Percentiles rank a stretch among this genome's conserved stretches.
Evolutionary conservation across 2,797 vertebrate species (phyloP).

Genomic region (Potorous gilbertii): DNA sequence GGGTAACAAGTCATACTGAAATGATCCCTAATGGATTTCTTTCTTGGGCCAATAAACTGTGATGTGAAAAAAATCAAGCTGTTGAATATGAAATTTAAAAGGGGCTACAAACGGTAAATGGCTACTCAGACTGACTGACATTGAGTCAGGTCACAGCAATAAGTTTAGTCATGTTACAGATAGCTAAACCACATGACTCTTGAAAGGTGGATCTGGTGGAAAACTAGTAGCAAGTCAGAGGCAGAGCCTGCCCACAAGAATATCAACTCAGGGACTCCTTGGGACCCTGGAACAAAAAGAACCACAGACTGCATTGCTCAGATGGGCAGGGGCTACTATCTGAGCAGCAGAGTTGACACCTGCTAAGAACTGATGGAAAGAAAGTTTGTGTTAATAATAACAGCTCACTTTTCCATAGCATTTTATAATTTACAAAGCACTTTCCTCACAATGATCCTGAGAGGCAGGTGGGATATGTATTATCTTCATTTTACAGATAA

Average conservation of each 20-base stretch:
- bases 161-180: constrained; percentile 27
- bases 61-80: constrained; percentile 12
- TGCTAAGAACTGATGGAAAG: background rate
- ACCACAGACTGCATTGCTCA: background rate
- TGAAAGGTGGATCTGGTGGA: background rate
- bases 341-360: background rate
- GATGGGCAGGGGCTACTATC: background rate
- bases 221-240: background rate
- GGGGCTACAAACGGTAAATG: constrained; percentile 40
- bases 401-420: background rate
- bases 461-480: background rate
- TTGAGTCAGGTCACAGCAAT: constrained; percentile 32
- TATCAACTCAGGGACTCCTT: background rate
- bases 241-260: background rate
- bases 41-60: background rate
- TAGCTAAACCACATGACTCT: background rate
- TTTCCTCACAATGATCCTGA: background rate
- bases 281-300: background rate
- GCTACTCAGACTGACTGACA: constrained; percentile 26
- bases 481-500: background rate
- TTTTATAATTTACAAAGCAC: background rate
- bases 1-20: background rate
- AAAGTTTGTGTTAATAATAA: background rate
- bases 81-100: constrained; percentile 18
- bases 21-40: constrained; percentile 3